These are phyloP conservation scores for Sisyra terminalis DNA, from an alignment of 2,888 invertebrate genomes.

Conservation along the genomic window DNA sequence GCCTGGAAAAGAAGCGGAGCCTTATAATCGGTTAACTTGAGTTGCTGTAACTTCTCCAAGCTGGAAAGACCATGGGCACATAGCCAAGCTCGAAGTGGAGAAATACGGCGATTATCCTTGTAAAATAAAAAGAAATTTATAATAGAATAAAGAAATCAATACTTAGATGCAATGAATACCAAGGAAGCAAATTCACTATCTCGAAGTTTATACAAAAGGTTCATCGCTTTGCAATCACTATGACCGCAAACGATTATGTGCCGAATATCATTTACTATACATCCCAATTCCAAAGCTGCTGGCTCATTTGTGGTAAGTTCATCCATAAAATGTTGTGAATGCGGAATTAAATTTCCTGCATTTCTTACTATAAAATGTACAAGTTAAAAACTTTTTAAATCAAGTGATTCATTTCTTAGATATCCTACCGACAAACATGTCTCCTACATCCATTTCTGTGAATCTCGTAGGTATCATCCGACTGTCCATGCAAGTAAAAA, in stretches of 20 bases:
- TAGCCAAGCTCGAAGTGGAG: conserved; percentile 83
- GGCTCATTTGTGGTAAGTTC: conserved; percentile 88
- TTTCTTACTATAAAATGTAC: conserved; percentile 65
- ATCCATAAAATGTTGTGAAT: conserved; percentile 72
- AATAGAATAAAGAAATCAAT: too few species aligned
- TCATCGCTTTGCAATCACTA: conserved; percentile 97
- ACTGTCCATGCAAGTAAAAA: conserved; percentile 97
- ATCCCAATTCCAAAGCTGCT: conserved; percentile 87
- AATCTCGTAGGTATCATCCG: conserved; percentile 92
- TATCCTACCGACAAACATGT: conserved; percentile 82
- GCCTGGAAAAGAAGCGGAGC: conserved; percentile 73
- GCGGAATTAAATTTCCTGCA: conserved; percentile 90
- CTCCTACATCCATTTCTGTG: conserved; percentile 88
- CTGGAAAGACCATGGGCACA: conserved; percentile 73
- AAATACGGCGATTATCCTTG: conserved; percentile 60
- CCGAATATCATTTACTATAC: conserved; percentile 76
- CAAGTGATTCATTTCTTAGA: background rate
- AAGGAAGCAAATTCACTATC: conserved; percentile 59
- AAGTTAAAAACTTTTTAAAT: conserved; percentile 6
- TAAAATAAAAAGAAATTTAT: too few species aligned
- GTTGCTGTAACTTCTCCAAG: conserved; percentile 63
- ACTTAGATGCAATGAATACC: conserved; percentile 24
- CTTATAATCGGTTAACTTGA: conserved; percentile 40
- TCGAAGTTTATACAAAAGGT: conserved; percentile 68
- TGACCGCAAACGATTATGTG: conserved; percentile 95